Evolutionary conservation across 2,797 vertebrate species (phyloP), one percentile per base, ranked within the genome.

Genomic region (Pelochelys cantorii): DNA sequence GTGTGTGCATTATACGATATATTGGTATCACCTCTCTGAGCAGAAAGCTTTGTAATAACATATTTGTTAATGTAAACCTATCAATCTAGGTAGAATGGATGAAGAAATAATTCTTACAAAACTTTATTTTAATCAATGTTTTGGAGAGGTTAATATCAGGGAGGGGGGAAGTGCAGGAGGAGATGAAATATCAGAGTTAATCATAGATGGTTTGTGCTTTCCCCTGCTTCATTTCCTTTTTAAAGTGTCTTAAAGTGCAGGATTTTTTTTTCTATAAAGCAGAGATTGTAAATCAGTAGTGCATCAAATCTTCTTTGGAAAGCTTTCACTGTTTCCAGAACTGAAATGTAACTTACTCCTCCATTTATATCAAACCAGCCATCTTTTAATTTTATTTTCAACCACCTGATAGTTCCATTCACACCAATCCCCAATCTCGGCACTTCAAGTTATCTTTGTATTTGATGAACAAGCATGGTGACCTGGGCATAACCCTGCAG

Each of bases 401-500:
- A 42, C 56, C 79, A 5, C 65, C 79, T 88, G 86, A 62, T 88
- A 48, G 4, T 53, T 56, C 68, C 83, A 2, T 54, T 91, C 37
- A 79, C 60, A 8, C 10, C 7, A 5, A 3, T 88, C 31, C 85
- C 29, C 9, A 79, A 31, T 88, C 68, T 83, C 31, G 57, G 62
- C 59, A 55, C 12, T 85, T 84, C 31, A 84, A 20, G 1, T 53
- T 90, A 10, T 68, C 87, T 83, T 48, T 93, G 79, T 62, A 83
- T 96, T 75, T 96, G 84, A 94, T 7, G 71, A 94, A 57, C 57
- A 90, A 22, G 7, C 57, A 18, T 71, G 56, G 29, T 93, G 95
- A 95, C 88, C 3, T 0, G 59, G 84, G 54, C 80, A 5, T 59
- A 55, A 90, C 85, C 0, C 1, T 79, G 78, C 1, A 78, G 78